Percentiles rank a stretch among this genome's conserved stretches.
phyloP scores from a whole-genome alignment of 2,888 invertebrate species.

The Eremobia ochroleuca region DNA sequence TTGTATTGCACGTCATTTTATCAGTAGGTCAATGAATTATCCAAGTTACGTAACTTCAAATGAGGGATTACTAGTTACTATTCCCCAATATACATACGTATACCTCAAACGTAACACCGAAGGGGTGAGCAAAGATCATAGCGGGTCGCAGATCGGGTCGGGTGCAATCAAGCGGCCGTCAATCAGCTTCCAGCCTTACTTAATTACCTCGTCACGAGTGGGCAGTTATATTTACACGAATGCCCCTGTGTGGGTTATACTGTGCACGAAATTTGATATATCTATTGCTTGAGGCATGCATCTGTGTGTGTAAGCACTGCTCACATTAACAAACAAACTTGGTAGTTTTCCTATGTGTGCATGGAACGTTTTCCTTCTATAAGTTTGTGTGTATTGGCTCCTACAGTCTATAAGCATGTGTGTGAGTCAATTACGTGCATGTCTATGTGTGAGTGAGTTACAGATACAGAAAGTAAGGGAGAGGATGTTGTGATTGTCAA shows the following conservation, averaged over 20 bases:
- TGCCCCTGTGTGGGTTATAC: constrained; percentile 47
- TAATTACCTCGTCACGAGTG: constrained; percentile 78
- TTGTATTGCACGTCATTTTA: neutral
- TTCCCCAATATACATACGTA: constrained; percentile 20
- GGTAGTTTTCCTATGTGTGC: constrained; percentile 22
- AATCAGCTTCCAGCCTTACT: constrained; percentile 79
- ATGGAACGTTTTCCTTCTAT: constrained; percentile 44
- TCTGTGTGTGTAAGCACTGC: constrained; percentile 34
- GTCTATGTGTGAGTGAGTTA: constrained; percentile 18
- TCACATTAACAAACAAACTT: constrained; percentile 41
- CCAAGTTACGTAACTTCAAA: neutral
- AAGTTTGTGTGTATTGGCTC: constrained; percentile 8
- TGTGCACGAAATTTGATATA: constrained; percentile 10
- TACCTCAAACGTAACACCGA: constrained; percentile 45
- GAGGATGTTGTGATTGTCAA: constrained; percentile 42
- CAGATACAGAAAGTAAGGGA: constrained; percentile 50
- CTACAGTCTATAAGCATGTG: constrained; percentile 3
- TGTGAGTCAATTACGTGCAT: constrained; percentile 46
- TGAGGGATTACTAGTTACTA: neutral
- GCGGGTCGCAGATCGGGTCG: constrained; percentile 70
- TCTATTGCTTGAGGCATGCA: neutral
- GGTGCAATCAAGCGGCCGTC: constrained; percentile 81
- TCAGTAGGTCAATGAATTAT: neutral
- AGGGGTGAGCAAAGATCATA: constrained; percentile 73
- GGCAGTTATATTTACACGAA: constrained; percentile 53